Base-by-base conservation (phyloP, 2,888 invertebrate genomes). In the Hypomecis punctinalis region DNA sequence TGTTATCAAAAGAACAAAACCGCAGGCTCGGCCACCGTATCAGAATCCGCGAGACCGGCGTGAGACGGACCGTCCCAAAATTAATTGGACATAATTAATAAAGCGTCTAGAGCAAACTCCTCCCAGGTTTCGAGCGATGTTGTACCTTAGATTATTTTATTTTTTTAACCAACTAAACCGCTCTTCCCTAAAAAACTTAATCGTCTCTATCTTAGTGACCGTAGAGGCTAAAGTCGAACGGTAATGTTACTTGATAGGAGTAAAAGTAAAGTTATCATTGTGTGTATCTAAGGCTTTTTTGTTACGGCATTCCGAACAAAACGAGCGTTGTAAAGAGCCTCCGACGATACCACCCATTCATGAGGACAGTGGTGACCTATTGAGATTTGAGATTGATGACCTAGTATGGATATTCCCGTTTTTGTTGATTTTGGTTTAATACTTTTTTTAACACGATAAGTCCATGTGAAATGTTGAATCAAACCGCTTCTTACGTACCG, bases 71-170 rank as follows among this genome's bases (percentile, higher is more conserved):
- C 88, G 83, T 89, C 81, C 81, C 78, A 71, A 87, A 91, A 91
- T 92, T 91, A 91, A 91, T 92, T 89, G 83, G 91, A 91, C 91
- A 90, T 91, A 91, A 91, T 93, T 93, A 93, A 91, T 91, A 92
- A 89, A 89, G 84, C 87, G 81, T 86, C 88, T 85, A 88, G 89
- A 89, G 86, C 88, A 88, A 87, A 89, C 90, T 88, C 86, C 88
- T 81, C 84, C 84, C 86, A 84, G 84, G 75, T 88, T 89, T 83
- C 84, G 81, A 82, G 77, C 82, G 84, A 89, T 85, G 80, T 84
- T 84, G 83, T 82, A 78, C 78, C 84, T 89, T 84, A 81, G 77
- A 85, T 86, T 83, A 83, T 88, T 89, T 89, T 89, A 86, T 90
- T 89, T 89, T 76, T 83, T 77, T 72, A 76, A 56, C 63, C 78